phyloP scores from a whole-genome alignment of 2,797 vertebrate genomes.

The Capromys pilorides region DNA sequence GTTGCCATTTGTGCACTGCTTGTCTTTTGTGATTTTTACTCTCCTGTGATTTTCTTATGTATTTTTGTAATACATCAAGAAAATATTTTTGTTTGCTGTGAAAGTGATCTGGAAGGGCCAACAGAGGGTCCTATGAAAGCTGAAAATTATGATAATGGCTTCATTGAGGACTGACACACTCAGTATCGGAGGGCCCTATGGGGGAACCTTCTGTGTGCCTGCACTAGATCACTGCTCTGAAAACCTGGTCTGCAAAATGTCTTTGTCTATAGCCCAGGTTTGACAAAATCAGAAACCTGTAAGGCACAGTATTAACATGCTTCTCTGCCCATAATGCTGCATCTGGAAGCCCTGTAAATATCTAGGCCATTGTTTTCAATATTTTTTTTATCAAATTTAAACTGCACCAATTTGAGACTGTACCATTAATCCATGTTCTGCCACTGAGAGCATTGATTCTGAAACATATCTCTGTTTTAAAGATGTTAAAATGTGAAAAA shows the following conservation, averaged over 20 bases:
- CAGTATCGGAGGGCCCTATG: neutral
- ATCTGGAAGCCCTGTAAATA: neutral
- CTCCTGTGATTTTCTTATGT: neutral
- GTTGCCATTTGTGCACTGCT: neutral
- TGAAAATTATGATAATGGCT: neutral
- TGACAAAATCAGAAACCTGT: neutral
- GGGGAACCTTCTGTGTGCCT: neutral
- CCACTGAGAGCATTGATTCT: neutral
- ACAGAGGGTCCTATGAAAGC: neutral
- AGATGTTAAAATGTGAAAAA: slow-evolving; percentile 20
- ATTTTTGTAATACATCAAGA: neutral
- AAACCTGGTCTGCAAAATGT: neutral
- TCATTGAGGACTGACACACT: neutral
- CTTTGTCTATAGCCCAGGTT: neutral
- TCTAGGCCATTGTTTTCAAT: neutral
- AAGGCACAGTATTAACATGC: neutral
- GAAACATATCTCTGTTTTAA: neutral
- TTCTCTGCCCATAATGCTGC: neutral
- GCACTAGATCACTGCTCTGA: neutral
- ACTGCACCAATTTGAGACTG: neutral
- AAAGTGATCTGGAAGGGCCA: neutral
- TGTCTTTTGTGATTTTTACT: slow-evolving; percentile 11
- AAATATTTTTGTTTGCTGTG: neutral
- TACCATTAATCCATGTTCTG: neutral
- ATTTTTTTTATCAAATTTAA: slow-evolving; percentile 5